These are phyloP conservation scores for Verasper variegatus DNA, from an alignment of 2,113 vertebrate genomes.

Conservation along the genomic window DNA sequence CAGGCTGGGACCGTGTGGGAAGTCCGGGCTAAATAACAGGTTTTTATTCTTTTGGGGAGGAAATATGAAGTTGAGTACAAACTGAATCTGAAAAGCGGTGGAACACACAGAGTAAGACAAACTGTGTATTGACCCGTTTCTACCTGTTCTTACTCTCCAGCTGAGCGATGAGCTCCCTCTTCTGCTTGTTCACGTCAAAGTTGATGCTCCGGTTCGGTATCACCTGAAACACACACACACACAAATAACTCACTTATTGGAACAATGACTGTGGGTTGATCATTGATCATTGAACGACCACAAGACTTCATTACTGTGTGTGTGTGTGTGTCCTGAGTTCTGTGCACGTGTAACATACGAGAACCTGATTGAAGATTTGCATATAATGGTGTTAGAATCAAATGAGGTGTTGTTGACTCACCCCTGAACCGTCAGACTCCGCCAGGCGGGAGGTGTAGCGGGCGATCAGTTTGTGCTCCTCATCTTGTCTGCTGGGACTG, in stretches of 20 bases:
- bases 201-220: conserved; percentile 87
- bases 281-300: not conserved
- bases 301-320: not conserved
- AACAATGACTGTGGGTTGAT: not conserved
- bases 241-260: not conserved
- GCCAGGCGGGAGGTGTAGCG: conserved; percentile 92
- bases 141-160: conserved; percentile 97
- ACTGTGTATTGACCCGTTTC: not conserved
- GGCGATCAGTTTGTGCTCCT: conserved; percentile 94
- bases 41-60: no score
- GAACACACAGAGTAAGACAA: not conserved
- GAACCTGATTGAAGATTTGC: not conserved
- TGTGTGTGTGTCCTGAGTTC: not conserved
- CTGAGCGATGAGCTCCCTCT: conserved; percentile 94
- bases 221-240: conserved; percentile 74
- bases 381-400: not conserved
- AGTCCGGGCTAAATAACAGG: not conserved
- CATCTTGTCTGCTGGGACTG: conserved; percentile 89
- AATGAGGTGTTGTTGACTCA: conserved; percentile 76
- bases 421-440: conserved; percentile 84
- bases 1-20: not conserved
- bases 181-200: conserved; percentile 94
- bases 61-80: no score
- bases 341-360: not conserved
- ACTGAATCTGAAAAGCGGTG: no score